A percentile compares a stretch with the other conserved stretches of the same genome.
Conservation (phyloP, 2,888 invertebrate species). For the Phengaris alcon region DNA sequence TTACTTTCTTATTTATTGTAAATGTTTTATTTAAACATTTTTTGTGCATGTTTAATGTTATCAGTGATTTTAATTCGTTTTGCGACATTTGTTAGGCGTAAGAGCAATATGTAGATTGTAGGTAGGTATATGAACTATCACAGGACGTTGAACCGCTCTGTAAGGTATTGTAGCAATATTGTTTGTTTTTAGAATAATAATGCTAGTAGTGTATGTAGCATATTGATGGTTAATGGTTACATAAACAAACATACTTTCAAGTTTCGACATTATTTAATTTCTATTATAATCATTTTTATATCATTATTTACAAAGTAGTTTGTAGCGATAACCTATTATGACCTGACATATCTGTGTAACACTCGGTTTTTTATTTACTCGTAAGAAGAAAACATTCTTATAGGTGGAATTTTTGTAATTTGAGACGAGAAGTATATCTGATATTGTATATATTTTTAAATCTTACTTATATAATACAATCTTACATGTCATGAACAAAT, state of each 20-base stretch:
- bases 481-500: no score
- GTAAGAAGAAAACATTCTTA: neutral
- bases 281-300: neutral
- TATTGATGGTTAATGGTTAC: neutral
- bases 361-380: neutral
- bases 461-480: no score
- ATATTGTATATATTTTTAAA: no score
- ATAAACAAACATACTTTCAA: neutral
- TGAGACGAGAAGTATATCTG: no score
- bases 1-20: neutral
- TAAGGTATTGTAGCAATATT: neutral
- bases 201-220: neutral
- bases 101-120: neutral
- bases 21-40: neutral
- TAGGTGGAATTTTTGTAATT: no score
- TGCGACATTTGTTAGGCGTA: neutral
- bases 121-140: constrained; percentile 10
- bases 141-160: neutral
- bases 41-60: neutral
- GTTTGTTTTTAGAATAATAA: neutral
- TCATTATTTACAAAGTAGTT: neutral
- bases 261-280: neutral
- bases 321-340: neutral
- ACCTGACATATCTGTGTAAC: constrained; percentile 1
- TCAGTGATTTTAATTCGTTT: neutral